These are phyloP conservation scores for Ovibos moschatus DNA, from an alignment of 2,113 vertebrate species.

Conservation along the genomic window DNA sequence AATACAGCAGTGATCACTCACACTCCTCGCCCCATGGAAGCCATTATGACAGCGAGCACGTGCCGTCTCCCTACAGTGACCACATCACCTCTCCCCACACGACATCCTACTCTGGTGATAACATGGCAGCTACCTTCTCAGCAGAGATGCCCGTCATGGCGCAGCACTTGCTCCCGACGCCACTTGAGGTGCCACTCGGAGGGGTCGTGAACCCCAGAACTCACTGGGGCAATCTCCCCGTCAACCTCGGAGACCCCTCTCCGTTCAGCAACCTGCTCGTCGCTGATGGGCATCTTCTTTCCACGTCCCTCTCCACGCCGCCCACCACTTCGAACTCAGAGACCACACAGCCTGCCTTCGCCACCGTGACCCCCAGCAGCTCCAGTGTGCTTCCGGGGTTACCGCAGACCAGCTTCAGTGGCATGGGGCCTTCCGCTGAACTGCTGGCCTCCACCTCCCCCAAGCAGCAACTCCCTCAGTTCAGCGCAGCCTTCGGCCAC, in stretches of 20 bases:
- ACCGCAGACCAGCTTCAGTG: constrained; percentile 91
- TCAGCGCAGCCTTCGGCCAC: constrained; percentile 98
- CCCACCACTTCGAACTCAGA: constrained; percentile 93
- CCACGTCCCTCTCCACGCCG: constrained; percentile 97
- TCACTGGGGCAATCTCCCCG: constrained; percentile 94
- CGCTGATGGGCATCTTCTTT: constrained; percentile 95
- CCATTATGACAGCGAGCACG: constrained; percentile 97
- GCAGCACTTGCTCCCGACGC: constrained; percentile 86
- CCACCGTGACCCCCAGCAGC: constrained; percentile 88
- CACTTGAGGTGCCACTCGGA: constrained; percentile 93
- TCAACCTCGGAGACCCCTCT: constrained; percentile 91
- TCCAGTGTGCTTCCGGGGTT: constrained; percentile 91
- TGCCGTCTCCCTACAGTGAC: constrained; percentile 96
- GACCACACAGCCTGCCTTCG: constrained; percentile 94
- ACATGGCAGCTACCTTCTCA: constrained; percentile 88
- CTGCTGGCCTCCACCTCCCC: constrained; percentile 91
- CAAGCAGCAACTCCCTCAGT: constrained; percentile 98
- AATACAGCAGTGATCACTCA: constrained; percentile 90
- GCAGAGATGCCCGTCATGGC: constrained; percentile 92
- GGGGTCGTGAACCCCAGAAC: constrained; percentile 92
- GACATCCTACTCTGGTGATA: constrained; percentile 85
- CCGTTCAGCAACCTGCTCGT: constrained; percentile 94
- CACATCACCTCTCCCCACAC: constrained; percentile 94
- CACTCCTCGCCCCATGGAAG: constrained; percentile 93
- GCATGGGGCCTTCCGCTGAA: constrained; percentile 88